Base-by-base conservation (phyloP, 1,140 invertebrate species). In the Ridgeia piscesae region DNA sequence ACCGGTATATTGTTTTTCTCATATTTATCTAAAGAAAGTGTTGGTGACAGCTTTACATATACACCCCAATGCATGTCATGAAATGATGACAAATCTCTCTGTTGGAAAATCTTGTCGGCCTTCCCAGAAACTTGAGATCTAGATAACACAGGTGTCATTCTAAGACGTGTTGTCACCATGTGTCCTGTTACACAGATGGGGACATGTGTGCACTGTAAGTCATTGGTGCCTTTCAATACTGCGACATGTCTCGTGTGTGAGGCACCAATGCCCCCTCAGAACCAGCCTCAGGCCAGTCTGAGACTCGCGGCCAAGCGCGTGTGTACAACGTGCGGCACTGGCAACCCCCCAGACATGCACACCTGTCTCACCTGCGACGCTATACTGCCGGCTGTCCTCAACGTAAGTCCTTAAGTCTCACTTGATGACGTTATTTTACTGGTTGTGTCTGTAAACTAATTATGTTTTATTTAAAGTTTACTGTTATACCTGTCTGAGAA, bases 241-340 rank as follows among this genome's bases (percentile, higher is more conserved):
- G 42, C 93, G 17, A 94, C 94, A 6, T 96, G 95, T 94, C 93
- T 96, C 0, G 94, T 96, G 4, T 96, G 95, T 94, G 95, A 96
- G 91, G 95, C 95, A 48, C 95, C 95, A 0, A 95, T 96, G 89
- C 94, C 94, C n/a, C 93, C 93, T 33, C 95, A 96, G 93, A 94
- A 95, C 34, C 93, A 94, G 34, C 95, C 95, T 27, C 92, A 94
- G 92, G 93, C 95, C 34, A 94, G 92, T 89, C 48, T 94, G 9
- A 93, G 92, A 77, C 92, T 95, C 33, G 58, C 93, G 17, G 93
- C 94, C n/a, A 94, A 93, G 89, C 35, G 93, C 9, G 92, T 94
- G 9, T 95, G 95, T 91, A 92, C 91, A 0, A 92, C 94, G 33
- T 95, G 95, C 92, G 94, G 94, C 17, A 95, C 95, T 27, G 94